A percentile compares a stretch with the other conserved stretches of the same genome.
These are phyloP conservation scores for Erpobdella octoculata DNA, from an alignment of 2,888 invertebrate genomes.

Conservation along the genomic window DNA sequence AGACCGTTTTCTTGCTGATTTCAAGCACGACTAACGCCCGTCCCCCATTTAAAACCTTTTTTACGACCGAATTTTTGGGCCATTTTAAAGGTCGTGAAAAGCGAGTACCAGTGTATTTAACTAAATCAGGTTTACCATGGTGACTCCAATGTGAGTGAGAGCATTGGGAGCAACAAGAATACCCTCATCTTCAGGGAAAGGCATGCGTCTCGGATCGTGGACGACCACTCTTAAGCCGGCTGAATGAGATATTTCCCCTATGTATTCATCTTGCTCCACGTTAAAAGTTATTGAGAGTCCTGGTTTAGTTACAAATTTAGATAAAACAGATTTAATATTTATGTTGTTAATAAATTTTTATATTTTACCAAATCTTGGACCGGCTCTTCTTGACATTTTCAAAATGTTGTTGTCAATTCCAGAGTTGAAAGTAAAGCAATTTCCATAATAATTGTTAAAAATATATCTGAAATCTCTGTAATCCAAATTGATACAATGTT, in stretches of 20 bases:
- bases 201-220: slow-evolving; percentile 32
- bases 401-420: background rate
- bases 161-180: slow-evolving; percentile 17
- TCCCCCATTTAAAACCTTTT: too few species aligned
- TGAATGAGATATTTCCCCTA: slow-evolving; percentile 31
- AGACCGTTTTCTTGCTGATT: too few species aligned
- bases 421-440: slow-evolving; percentile 34
- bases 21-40: too few species aligned
- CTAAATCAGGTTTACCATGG: too few species aligned
- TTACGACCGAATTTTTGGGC: too few species aligned
- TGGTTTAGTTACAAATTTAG: too few species aligned
- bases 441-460: slow-evolving; percentile 30
- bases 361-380: slow-evolving; percentile 29
- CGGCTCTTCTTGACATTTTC: slow-evolving; percentile 9
- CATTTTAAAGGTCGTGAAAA: too few species aligned
- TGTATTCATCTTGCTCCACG: slow-evolving; percentile 35
- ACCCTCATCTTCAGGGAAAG: slow-evolving; percentile 37
- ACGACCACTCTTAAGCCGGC: slow-evolving; percentile 36
- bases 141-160: slow-evolving; percentile 24
- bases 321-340: too few species aligned
- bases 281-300: slow-evolving; percentile 35
- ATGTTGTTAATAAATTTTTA: background rate
- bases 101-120: too few species aligned
- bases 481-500: background rate
- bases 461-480: slow-evolving; percentile 29